A percentile compares a stretch with the other conserved stretches of the same genome.
Conservation (phyloP, 1,140 invertebrate species). For the Drosophila hydei region DNA sequence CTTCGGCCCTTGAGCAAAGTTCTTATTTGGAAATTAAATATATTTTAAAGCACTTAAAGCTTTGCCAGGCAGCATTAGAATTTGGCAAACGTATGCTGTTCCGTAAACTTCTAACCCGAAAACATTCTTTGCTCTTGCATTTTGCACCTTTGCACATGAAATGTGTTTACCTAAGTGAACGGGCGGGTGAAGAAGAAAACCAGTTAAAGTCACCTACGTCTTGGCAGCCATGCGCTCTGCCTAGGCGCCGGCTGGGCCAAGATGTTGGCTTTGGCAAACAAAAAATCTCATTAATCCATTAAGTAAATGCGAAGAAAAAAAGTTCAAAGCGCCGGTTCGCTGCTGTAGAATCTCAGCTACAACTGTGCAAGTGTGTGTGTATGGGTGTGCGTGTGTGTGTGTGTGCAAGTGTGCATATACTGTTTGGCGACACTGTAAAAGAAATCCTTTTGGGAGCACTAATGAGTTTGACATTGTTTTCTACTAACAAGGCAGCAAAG, state of each 20-base stretch:
- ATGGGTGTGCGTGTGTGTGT: conserved; percentile 33
- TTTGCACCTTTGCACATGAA: conserved; percentile 68
- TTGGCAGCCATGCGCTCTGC: conserved; percentile 28
- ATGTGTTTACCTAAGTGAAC: conserved; percentile 59
- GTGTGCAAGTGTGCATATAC: conserved; percentile 50
- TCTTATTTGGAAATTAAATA: not conserved
- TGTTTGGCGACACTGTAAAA: conserved; percentile 70
- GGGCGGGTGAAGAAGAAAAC: conserved; percentile 9
- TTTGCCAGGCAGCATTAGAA: conserved; percentile 15
- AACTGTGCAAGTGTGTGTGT: conserved; percentile 43
- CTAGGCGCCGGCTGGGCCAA: conserved; percentile 47
- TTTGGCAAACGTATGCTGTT: conserved; percentile 26
- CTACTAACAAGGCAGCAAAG: conserved; percentile 78
- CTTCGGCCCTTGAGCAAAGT: not conserved
- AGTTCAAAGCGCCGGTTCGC: conserved; percentile 70
- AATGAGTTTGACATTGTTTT: conserved; percentile 83
- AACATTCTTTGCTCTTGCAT: conserved; percentile 40
- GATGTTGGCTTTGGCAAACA: conserved; percentile 79
- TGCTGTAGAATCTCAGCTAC: conserved; percentile 37
- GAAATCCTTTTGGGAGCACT: conserved; percentile 82
- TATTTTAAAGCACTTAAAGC: conserved; percentile 15
- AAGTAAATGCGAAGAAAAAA: conserved; percentile 78
- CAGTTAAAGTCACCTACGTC: conserved; percentile 41
- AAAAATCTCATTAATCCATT: conserved; percentile 83
- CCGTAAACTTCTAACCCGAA: conserved; percentile 37